Evolutionary conservation across 2,888 invertebrate species (phyloP).

Genomic region (Lepidocyrtoides sp.): DNA sequence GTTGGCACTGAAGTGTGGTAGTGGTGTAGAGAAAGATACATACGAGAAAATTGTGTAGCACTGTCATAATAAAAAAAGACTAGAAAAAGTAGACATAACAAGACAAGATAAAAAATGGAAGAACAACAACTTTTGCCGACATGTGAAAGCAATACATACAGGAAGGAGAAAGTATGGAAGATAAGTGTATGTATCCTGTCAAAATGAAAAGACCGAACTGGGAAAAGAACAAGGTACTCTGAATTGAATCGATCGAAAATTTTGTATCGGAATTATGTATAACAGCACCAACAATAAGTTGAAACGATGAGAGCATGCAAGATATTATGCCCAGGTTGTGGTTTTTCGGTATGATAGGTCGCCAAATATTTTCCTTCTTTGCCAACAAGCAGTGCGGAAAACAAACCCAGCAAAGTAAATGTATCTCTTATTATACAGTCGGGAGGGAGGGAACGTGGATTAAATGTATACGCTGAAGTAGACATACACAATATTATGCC

Average conservation of each 20-base stretch:
- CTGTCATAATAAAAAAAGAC: conserved; percentile 30
- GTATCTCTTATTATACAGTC: no score
- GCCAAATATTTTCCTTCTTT: no score
- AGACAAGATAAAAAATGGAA: conserved; percentile 51
- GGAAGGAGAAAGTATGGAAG: background rate
- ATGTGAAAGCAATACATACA: background rate
- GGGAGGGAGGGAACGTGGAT: no score
- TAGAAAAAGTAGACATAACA: conserved; percentile 14
- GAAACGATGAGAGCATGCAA: no score
- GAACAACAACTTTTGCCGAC: conserved; percentile 29
- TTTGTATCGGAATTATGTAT: background rate
- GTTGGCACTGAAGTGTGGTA: background rate
- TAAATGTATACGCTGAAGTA: no score
- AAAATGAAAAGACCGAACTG: conserved; percentile 17
- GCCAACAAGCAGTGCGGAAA: no score
- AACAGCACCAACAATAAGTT: no score
- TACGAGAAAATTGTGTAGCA: conserved; percentile 12
- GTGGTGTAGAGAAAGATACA: background rate
- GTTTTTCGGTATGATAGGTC: no score
- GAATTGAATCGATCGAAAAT: conserved; percentile 57
- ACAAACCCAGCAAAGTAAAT: no score
- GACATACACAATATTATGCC: no score
- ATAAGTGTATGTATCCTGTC: conserved; percentile 2
- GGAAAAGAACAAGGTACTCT: conserved; percentile 17
- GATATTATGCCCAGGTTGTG: no score